Evolutionary conservation across 2,113 vertebrate species (phyloP), one percentile per base, ranked within the genome.

Genomic region (Drymodes brunneopygia): DNA sequence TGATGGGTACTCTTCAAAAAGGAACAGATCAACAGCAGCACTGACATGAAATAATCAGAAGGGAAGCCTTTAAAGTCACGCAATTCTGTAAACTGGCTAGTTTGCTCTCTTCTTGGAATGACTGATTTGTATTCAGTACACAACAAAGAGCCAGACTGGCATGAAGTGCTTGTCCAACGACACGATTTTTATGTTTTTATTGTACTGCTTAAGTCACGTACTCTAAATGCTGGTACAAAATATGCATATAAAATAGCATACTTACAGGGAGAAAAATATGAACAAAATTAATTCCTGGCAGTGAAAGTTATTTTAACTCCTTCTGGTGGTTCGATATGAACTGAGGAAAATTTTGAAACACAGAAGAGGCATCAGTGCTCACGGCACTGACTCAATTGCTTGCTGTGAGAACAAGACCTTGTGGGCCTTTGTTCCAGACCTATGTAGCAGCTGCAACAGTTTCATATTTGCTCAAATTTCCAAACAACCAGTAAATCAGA

Each of bases 51-150:
- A 71, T 77, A 81, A 81, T 56, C 40, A 40, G 47, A 95, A 65
- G 3, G 9, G 22, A 88, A 89, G 65, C 14, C 33, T 56, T 4
- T 0, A 7, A 79, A 71, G 40, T 50, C 36, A 67, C 2, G 0
- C 42, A 81, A 70, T 80, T 89, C 78, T 75, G 51, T 70, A 58
- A 96, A 78, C 16, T 54, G 31, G 29, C 66, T 75, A 69, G 53
- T 80, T 82, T 65, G 53, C 48, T 86, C 81, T 84, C 86, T 75
- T 79, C 60, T 74, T 79, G 53, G n/a, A 92, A 64, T 18, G 85
- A n/a, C 17, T 84, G 4, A 29, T 87, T 67, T 50, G 69, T 79
- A 56, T 87, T 92, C 87, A 73, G 61, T 12, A 60, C n/a, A 84
- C 10, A 36, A 79, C 45, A 14, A 92, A 74, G 40, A 84, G 53